Evolutionary conservation across 2,888 invertebrate genomes (phyloP), one percentile per base, ranked within the genome.

Genomic region (Caenorhabditis sp.): DNA sequence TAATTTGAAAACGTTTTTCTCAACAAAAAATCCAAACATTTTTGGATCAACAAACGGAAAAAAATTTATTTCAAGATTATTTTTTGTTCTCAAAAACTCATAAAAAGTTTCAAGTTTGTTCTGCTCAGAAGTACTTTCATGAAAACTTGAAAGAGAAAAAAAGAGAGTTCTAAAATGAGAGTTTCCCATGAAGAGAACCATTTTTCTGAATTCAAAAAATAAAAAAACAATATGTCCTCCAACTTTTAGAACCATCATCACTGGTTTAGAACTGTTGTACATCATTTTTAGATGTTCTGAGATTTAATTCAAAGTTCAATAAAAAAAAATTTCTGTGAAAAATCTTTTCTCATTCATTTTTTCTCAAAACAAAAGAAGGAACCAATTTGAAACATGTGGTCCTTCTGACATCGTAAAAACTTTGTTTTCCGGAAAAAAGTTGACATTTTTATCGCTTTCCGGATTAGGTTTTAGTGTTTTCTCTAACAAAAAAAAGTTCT

Each of bases 331-430:
- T n/a, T n/a, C n/a, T n/a, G n/a, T n/a, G n/a, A n/a, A n/a, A n/a
- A n/a, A n/a, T 43, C 14, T 43, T 43, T 43, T 43, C 17, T 43
- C 43, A 10, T 10, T 31, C 31, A 43, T 43, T 17, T 43, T 5
- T 43, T 14, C 14, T 43, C 17, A 17, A 17, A 3, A 10, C 12
- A 14, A 43, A 43, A 43, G 2, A 43, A 43, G 14, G 14, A 43
- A 43, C n/a, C 43, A 43, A 43, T 43, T 43, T 43, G 43, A 43
- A 43, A 43, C 43, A 43, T 43, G 43, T 43, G 43, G 43, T 43
- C 10, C 14, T 43, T 17, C 17, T 17, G 43, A 43, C 12, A 43
- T 43, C 43, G 43, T 43, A 43, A 43, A 43, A 43, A 3, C 6
- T 12, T 3, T 17, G 17, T 12, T 3, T 14, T 17, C 43, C 43